Evolutionary conservation across 2,797 vertebrate genomes (phyloP), one percentile per base, ranked within the genome.

Genomic region (Oreochromis grahami): DNA sequence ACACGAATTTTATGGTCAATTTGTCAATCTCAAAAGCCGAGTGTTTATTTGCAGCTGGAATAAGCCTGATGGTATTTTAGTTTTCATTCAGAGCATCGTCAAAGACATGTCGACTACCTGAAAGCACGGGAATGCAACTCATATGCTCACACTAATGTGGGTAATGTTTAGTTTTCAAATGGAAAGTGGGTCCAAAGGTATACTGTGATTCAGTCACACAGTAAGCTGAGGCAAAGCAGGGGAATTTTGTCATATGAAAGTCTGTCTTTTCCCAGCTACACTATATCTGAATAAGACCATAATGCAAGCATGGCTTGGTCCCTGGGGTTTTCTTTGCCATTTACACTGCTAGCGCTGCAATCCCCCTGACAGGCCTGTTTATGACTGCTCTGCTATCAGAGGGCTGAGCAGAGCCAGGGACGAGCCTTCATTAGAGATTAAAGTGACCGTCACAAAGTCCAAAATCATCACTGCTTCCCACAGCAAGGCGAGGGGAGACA

Each of bases 391-490:
- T 76, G 90, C 89, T 93, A 95, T 94, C 92, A 91, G 92, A 91
- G 87, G 81, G 89, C 91, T 92, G 92, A 93, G 93, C 87, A 65
- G 87, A 89, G 87, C 88, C 92, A 91, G 90, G 88, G 88, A 95
- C 91, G 85, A 93, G 93, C 94, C 95, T 96, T 94, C 94, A 93
- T 95, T 94, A 94, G 94, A 95, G 95, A 95, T 94, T 95, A 95
- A 92, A 95, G 93, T 96, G 95, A 96, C 91, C 93, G 88, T 92
- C 91, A 91, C 91, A 91, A 89, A 92, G 92, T 94, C 94, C 91
- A 90, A 91, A 93, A 94, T 94, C 94, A 94, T 93, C 91, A 85
- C 91, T 78, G 87, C 93, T 91, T 92, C 89, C 84, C 86, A 84
- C 83, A 84, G 90, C 92, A 55, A 89, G 85, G 86, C 88, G 24